Evolutionary conservation across 2,888 invertebrate species (phyloP).

Genomic region (Tiphia femorata): DNA sequence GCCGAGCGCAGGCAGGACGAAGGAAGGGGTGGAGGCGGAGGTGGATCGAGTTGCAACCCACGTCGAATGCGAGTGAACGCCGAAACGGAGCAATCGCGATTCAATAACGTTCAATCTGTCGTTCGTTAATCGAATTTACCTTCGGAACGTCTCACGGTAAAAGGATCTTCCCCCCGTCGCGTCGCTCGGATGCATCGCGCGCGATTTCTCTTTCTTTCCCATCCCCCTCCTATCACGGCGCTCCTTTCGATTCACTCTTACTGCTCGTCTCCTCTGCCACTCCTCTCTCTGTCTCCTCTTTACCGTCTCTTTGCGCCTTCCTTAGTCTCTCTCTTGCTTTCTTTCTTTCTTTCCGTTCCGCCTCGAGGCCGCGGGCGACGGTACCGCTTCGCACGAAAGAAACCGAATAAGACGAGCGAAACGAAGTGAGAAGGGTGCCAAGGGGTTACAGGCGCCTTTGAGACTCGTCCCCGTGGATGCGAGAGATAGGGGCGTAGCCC

Average conservation of each 20-base stretch:
- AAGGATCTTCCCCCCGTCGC: constrained; percentile 19
- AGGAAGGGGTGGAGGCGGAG: constrained; percentile 14
- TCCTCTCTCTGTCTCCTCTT: too few species aligned
- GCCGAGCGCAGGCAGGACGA: neutral
- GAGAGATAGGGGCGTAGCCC: neutral
- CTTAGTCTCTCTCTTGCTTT: too few species aligned
- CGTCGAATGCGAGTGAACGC: constrained; percentile 33
- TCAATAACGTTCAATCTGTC: constrained; percentile 46
- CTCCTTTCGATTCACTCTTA: too few species aligned
- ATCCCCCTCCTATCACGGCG: too few species aligned
- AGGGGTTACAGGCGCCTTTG: too few species aligned
- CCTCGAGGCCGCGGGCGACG: too few species aligned
- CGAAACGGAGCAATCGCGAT: constrained; percentile 33
- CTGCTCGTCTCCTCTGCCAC: too few species aligned
- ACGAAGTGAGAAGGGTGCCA: neutral
- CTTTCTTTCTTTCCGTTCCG: too few species aligned
- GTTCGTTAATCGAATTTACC: constrained; percentile 46
- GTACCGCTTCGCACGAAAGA: neutral
- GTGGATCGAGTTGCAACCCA: constrained; percentile 23
- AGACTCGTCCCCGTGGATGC: too few species aligned
- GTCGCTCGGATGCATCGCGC: constrained; percentile 1
- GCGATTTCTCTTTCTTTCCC: constrained; percentile 10
- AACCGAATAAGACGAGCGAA: neutral
- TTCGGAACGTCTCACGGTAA: constrained; percentile 16
- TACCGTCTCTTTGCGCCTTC: too few species aligned